Base-by-base conservation (phyloP, 2,888 invertebrate genomes). In the Brachyptera risi region DNA sequence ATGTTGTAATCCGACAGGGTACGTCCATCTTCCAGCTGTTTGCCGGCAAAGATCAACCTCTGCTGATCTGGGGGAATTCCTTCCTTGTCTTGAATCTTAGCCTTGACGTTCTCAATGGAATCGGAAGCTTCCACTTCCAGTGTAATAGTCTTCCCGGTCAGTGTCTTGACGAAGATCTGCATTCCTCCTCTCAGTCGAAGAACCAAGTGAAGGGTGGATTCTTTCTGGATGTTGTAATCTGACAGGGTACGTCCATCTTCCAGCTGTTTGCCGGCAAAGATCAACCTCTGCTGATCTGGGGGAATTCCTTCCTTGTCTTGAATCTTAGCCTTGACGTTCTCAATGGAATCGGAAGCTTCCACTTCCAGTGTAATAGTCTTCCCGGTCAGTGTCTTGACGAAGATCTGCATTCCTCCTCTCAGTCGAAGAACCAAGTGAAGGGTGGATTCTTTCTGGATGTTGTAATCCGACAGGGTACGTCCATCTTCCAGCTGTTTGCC, bases 401-500 rank as follows among this genome's bases (percentile, higher is more conserved):
- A 81, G 68, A 81, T 81, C 72, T 81, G 79, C 77, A 78, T 75
- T 65, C 83, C 83, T 68, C 83, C 83, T 64, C 82, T 73, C 38
- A 83, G 75, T 68, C 82, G 77, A 59, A 83, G 73, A 35, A 83
- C 82, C 69, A 75, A 66, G 69, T 82, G 82, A 17, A 83, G 75
- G 1, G 82, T 83, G 0, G 81, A 81, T 69, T 82, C 76, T 69
- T 94, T 93, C 74, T 95, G 94, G 72, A 95, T 94, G 72, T 94
- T 94, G 77, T 94, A 94, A 75, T 96, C 95, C 0, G 90, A 91
- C 1, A 94, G 80, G 1, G 80, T 81, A 7, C 81, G 74, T 1
- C 80, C 82, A 75, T 82, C 82, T 72, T 82, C 81, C 63, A 82
- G 70, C 72, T 83, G 82, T 69, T 81, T 82, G 19, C 82, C 82